Evolutionary conservation across 2,113 vertebrate genomes (phyloP).

Genomic region (Gadus chalcogrammus): DNA sequence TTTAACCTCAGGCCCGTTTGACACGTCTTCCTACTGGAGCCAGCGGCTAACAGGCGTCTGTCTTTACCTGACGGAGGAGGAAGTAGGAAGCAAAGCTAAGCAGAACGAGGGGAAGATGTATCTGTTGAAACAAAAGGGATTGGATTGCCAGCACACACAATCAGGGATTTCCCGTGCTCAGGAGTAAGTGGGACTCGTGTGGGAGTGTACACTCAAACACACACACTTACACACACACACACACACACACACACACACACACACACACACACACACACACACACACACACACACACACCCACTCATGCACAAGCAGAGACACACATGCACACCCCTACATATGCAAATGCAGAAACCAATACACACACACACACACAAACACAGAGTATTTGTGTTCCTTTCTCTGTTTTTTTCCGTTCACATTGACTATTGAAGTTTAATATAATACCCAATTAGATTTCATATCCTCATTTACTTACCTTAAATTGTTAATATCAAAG

Average conservation of each 20-base stretch:
- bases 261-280: no score
- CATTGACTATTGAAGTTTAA: no score
- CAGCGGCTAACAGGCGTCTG: conserved; percentile 8
- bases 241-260: no score
- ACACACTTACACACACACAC: no score
- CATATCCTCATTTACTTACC: no score
- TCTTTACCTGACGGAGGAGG: conserved; percentile 29
- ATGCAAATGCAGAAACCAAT: no score
- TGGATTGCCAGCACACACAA: conserved; percentile 24
- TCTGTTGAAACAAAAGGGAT: conserved; percentile 18
- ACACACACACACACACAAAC: conserved; percentile 17
- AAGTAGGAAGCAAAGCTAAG: background rate
- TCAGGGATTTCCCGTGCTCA: background rate
- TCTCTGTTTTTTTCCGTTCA: conserved; percentile 19
- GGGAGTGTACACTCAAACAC: no score
- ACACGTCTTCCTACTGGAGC: conserved; percentile 15
- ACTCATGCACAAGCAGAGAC: background rate
- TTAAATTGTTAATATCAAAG: no score
- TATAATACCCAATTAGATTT: no score
- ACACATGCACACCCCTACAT: background rate
- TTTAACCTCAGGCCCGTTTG: conserved; percentile 1
- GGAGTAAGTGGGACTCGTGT: background rate
- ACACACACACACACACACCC: background rate
- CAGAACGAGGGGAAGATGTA: conserved; percentile 19
- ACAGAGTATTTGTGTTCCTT: conserved; percentile 22